phyloP scores from a whole-genome alignment of 2,113 vertebrate species.

The Pteruthius melanotis region DNA sequence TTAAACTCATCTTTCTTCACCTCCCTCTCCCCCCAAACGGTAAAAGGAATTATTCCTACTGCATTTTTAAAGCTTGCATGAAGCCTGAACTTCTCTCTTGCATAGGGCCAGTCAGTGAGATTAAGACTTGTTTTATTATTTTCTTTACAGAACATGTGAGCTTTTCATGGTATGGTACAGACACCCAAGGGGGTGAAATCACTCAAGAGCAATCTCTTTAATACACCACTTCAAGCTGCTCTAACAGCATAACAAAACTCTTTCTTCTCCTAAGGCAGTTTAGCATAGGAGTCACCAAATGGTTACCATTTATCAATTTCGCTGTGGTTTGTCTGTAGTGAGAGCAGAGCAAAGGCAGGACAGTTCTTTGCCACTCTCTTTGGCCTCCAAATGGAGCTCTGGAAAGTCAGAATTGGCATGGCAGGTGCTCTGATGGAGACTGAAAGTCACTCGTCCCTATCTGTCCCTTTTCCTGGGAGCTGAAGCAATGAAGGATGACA shows the following conservation, averaged over 20 bases:
- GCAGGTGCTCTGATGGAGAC: background rate
- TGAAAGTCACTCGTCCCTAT: background rate
- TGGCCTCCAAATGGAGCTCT: background rate
- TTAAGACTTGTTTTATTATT: background rate
- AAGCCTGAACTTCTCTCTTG: background rate
- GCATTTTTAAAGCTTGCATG: background rate
- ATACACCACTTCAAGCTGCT: background rate
- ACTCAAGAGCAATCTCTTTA: background rate
- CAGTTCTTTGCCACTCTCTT: background rate
- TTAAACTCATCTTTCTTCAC: constrained; percentile 37
- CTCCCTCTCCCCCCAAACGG: background rate
- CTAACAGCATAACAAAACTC: background rate
- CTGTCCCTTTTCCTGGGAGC: background rate
- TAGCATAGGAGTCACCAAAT: background rate
- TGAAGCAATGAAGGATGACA: background rate
- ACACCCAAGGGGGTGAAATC: background rate
- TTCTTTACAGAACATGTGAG: background rate
- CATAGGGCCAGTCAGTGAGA: background rate
- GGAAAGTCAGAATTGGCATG: background rate
- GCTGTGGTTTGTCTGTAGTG: background rate
- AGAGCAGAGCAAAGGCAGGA: background rate
- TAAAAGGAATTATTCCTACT: background rate
- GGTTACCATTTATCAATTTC: background rate
- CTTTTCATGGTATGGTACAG: background rate
- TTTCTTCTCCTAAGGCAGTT: background rate